A percentile compares a stretch with the other conserved stretches of the same genome.
phyloP scores from a whole-genome alignment of 2,888 invertebrate species.

The Litoditis marina region DNA sequence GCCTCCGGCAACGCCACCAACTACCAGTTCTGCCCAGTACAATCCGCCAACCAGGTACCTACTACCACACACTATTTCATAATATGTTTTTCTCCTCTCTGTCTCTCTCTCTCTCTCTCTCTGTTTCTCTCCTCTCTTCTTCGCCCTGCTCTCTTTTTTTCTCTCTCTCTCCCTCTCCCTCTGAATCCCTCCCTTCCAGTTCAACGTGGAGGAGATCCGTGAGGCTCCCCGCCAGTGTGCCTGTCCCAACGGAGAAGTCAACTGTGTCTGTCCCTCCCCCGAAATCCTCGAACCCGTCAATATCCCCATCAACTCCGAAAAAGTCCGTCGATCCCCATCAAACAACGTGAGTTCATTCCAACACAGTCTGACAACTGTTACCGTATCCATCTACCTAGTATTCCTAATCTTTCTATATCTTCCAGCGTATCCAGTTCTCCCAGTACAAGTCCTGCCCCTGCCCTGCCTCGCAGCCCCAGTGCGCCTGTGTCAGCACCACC shows the following conservation, averaged over 20 bases:
- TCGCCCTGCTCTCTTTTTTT: too few relatives aligned
- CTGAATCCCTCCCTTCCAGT: slow-evolving; percentile 32
- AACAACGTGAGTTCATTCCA: slow-evolving; percentile 15
- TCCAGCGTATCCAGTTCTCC: slow-evolving; percentile 33
- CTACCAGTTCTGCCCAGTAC: slow-evolving; percentile 57
- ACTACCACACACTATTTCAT: neutral
- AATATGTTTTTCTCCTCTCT: neutral
- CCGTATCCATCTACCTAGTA: too few relatives aligned
- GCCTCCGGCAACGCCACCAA: slow-evolving; percentile 50
- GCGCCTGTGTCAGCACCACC: slow-evolving; percentile 42
- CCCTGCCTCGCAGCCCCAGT: slow-evolving; percentile 45
- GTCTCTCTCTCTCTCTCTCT: too few relatives aligned
- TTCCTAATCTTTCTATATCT: slow-evolving; percentile 6
- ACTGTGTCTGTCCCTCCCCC: slow-evolving; percentile 56
- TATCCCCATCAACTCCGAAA: slow-evolving; percentile 34
- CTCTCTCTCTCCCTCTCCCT: too few relatives aligned
- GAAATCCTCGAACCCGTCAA: slow-evolving; percentile 57
- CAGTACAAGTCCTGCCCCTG: slow-evolving; percentile 50
- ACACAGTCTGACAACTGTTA: too few relatives aligned
- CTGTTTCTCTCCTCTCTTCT: too few relatives aligned
- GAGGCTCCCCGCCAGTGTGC: slow-evolving; percentile 54
- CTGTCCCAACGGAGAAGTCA: slow-evolving; percentile 56
- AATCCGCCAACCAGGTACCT: slow-evolving; percentile 24
- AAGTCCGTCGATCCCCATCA: slow-evolving; percentile 40
- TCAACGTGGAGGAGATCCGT: slow-evolving; percentile 53